Evolutionary conservation across 2,888 invertebrate species (phyloP).

Genomic region (Phragmatobia fuliginosa): DNA sequence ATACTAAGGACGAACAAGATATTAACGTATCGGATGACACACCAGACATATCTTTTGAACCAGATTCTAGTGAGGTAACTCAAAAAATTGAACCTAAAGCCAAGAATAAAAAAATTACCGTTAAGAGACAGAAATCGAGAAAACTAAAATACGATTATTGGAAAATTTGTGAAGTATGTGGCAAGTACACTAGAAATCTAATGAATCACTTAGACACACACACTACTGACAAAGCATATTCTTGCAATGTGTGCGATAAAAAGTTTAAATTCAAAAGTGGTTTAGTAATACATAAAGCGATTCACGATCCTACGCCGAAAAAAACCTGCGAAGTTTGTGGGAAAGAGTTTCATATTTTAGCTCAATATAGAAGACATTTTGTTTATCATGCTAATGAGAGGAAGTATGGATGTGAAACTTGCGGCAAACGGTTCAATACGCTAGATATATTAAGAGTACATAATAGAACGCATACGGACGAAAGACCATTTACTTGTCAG

Average conservation of each 20-base stretch:
- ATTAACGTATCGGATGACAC: conserved; percentile 51
- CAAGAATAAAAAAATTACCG: conserved; percentile 39
- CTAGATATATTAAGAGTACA: conserved; percentile 83
- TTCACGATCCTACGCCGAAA: conserved; percentile 79
- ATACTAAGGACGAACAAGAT: conserved; percentile 45
- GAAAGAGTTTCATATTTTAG: conserved; percentile 82
- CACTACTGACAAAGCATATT: conserved; percentile 71
- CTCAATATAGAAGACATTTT: conserved; percentile 82
- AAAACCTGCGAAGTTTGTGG: conserved; percentile 85
- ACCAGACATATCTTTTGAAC: conserved; percentile 53
- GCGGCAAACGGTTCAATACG: conserved; percentile 85
- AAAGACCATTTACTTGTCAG: conserved; percentile 77
- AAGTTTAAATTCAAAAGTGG: conserved; percentile 83
- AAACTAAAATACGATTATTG: conserved; percentile 76
- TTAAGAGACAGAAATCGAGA: conserved; percentile 59
- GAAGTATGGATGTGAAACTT: conserved; percentile 82
- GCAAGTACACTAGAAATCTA: conserved; percentile 77
- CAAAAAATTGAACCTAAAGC: conserved; percentile 46
- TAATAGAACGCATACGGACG: conserved; percentile 80
- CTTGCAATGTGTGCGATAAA: conserved; percentile 81
- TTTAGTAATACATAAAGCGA: conserved; percentile 76
- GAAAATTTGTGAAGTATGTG: conserved; percentile 83
- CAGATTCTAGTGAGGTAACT: conserved; percentile 32
- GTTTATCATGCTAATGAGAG: conserved; percentile 85
- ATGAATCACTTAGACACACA: conserved; percentile 79